Percentiles rank a stretch among this genome's conserved stretches.
Conservation (phyloP, 2,797 vertebrate species). For the Botia kubotai region DNA sequence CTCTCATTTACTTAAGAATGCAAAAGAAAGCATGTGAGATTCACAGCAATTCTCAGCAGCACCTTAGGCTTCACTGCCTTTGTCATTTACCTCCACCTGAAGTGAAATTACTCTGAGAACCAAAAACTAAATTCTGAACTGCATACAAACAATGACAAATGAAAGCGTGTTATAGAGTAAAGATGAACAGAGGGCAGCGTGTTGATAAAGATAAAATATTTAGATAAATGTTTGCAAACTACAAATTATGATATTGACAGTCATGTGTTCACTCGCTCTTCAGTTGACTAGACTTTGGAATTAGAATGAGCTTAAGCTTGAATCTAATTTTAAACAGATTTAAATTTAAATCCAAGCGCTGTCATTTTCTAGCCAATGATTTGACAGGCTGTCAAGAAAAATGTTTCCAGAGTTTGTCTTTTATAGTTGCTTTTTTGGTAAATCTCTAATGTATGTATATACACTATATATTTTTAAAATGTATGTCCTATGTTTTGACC, state of each 20-base stretch:
- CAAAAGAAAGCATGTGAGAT: constrained; percentile 65
- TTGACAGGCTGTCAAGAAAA: background rate
- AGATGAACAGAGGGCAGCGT: constrained; percentile 24
- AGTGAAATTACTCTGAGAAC: constrained; percentile 68
- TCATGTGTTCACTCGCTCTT: background rate
- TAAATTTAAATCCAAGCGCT: background rate
- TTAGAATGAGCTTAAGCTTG: background rate
- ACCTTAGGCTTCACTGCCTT: constrained; percentile 63
- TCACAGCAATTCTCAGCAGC: constrained; percentile 64
- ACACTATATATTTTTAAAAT: background rate
- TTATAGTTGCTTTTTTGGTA: background rate
- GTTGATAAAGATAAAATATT: background rate
- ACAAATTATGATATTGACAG: background rate
- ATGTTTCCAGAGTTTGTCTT: background rate
- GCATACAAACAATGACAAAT: constrained; percentile 54
- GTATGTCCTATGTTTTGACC: too few species aligned
- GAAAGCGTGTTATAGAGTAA: constrained; percentile 19
- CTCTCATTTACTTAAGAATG: constrained; percentile 38
- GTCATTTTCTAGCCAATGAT: constrained; percentile 11
- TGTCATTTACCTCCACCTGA: constrained; percentile 55
- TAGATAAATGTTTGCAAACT: constrained; percentile 1
- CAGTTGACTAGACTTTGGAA: background rate
- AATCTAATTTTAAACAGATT: constrained; percentile 27
- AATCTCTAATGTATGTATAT: constrained; percentile 12
- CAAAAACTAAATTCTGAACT: constrained; percentile 63